Percentiles rank a stretch among this genome's conserved stretches.
Evolutionary conservation across 2,888 invertebrate genomes (phyloP).

Genomic region (Euzophera pinguis): DNA sequence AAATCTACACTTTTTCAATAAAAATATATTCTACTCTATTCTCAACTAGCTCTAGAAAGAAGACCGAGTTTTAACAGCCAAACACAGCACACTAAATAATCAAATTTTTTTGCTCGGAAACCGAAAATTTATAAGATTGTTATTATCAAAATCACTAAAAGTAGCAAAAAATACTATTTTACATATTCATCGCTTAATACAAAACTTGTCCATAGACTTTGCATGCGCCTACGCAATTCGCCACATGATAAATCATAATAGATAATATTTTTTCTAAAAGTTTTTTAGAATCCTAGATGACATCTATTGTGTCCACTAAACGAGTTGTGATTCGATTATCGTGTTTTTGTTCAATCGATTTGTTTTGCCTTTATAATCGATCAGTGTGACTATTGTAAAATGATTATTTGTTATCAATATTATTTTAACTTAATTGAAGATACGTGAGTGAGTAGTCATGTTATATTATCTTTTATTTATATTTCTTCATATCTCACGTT

Average conservation of each 20-base stretch:
- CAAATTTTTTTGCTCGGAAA: no score
- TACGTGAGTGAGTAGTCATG: background rate
- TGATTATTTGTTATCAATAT: background rate
- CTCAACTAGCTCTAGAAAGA: no score
- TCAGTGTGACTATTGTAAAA: background rate
- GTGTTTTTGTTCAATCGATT: conserved; percentile 3
- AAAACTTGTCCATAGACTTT: background rate
- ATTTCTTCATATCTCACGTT: background rate
- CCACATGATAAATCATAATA: conserved; percentile 4
- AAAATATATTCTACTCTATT: no score
- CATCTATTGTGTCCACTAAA: conserved; percentile 5
- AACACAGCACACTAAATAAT: no score
- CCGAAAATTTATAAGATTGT: no score
- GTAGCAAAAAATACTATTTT: background rate
- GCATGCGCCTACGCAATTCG: conserved; percentile 1
- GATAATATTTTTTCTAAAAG: background rate
- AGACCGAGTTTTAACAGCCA: no score
- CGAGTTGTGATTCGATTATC: conserved; percentile 5
- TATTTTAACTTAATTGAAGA: background rate
- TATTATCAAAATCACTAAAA: background rate
- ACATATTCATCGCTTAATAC: conserved; percentile 2
- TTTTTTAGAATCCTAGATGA: background rate
- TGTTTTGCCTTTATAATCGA: conserved; percentile 1
- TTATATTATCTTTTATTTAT: background rate
- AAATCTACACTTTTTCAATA: no score